Percentiles rank a stretch among this genome's conserved stretches.
These are phyloP conservation scores for Pollimyrus isidori DNA, from an alignment of 2,113 vertebrate genomes.

Conservation along the genomic window DNA sequence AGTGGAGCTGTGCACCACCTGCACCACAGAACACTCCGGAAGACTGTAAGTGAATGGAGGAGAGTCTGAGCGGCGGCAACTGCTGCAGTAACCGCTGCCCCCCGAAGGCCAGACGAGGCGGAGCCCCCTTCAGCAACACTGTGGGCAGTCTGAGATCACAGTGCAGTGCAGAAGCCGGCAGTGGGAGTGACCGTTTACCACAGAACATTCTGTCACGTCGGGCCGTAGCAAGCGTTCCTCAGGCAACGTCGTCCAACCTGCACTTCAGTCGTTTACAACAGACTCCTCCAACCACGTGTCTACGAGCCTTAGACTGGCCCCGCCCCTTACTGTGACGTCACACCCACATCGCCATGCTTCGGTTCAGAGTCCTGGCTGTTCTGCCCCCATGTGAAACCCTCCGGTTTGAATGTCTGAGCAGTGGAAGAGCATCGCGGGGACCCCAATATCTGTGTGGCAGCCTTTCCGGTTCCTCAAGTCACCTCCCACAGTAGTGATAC, in stretches of 20 bases:
- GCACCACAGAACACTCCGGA: background rate
- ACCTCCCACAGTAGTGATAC: background rate
- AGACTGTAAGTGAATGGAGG: background rate
- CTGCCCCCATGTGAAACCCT: background rate
- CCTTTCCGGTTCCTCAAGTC: background rate
- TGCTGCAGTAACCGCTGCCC: background rate
- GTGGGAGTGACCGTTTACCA: background rate
- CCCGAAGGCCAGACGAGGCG: no score
- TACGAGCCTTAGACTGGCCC: background rate
- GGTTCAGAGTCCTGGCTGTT: background rate
- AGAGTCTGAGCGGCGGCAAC: background rate
- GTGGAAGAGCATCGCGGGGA: background rate
- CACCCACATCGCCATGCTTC: background rate
- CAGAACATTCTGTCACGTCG: background rate
- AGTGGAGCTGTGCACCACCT: conserved; percentile 16
- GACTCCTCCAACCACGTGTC: background rate
- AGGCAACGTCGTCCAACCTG: background rate
- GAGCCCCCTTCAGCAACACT: background rate
- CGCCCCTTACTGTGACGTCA: background rate
- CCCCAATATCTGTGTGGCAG: background rate
- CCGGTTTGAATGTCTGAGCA: background rate
- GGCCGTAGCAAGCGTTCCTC: background rate
- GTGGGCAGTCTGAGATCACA: background rate
- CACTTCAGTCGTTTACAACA: background rate
- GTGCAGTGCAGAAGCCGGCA: background rate